Evolutionary conservation across 2,797 vertebrate genomes (phyloP).

Genomic region (Ctenosaura bakeri): DNA sequence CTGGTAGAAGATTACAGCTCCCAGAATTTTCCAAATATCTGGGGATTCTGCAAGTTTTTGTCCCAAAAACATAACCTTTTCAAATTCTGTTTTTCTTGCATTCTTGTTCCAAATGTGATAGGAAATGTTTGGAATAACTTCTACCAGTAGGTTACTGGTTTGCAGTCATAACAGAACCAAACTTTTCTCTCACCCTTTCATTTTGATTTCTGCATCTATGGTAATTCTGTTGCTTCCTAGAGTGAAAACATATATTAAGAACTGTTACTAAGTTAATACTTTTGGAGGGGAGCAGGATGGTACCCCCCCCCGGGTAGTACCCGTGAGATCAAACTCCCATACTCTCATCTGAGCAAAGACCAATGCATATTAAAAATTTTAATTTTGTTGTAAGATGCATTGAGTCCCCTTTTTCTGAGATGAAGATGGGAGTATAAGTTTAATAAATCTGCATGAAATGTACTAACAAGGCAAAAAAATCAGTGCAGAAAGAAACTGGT

Average conservation of each 20-base stretch:
- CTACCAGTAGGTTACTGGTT: background rate
- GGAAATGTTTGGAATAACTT: background rate
- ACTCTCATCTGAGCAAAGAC: background rate
- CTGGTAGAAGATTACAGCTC: too few species aligned
- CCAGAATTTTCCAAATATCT: too few species aligned
- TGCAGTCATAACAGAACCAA: background rate
- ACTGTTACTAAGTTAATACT: background rate
- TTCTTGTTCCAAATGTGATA: background rate
- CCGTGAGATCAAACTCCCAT: background rate
- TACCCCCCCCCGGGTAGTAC: too few species aligned
- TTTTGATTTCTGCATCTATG: background rate
- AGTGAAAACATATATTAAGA: too few species aligned
- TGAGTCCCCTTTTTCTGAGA: too few species aligned
- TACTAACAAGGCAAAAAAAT: background rate
- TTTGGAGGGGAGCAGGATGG: background rate
- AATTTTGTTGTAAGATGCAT: background rate
- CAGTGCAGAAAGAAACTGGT: background rate
- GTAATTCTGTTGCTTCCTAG: too few species aligned
- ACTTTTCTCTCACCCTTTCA: background rate
- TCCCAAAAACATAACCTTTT: too few species aligned
- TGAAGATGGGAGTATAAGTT: too few species aligned
- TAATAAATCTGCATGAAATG: too few species aligned
- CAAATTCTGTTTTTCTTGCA: too few species aligned
- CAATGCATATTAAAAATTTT: background rate
- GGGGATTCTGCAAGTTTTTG: too few species aligned